Evolutionary conservation across 2,888 invertebrate species (phyloP).

Genomic region (Aleiodes alternator): DNA sequence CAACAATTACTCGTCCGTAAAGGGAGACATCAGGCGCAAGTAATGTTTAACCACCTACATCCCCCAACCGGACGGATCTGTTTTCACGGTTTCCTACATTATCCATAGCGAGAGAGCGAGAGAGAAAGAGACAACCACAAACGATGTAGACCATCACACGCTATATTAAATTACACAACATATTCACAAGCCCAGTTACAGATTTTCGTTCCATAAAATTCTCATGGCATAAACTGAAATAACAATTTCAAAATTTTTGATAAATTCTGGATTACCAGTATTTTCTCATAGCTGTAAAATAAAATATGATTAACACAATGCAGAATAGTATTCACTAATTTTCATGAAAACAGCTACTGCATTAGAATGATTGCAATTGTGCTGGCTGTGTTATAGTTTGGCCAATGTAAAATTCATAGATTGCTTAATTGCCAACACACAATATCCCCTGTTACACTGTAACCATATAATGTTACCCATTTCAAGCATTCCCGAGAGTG

Average conservation of each 20-base stretch:
- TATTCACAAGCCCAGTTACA: constrained; percentile 45
- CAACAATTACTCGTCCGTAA: constrained; percentile 37
- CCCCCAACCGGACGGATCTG: constrained; percentile 50
- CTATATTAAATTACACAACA: constrained; percentile 55
- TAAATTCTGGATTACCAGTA: background rate
- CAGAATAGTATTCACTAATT: constrained; percentile 8
- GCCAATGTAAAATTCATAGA: constrained; percentile 55
- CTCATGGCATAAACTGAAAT: background rate
- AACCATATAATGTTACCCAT: constrained; percentile 12
- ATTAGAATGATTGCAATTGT: constrained; percentile 46
- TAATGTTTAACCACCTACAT: constrained; percentile 51
- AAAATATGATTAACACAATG: background rate
- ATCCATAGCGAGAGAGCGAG: constrained; percentile 33
- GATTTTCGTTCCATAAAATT: constrained; percentile 15
- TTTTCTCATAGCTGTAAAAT: background rate
- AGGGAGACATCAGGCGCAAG: constrained; percentile 47
- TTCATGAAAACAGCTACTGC: constrained; percentile 41
- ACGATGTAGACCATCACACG: constrained; percentile 56
- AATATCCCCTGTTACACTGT: constrained; percentile 22
- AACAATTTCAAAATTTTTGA: constrained; percentile 4
- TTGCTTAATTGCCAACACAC: constrained; percentile 48
- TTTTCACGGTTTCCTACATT: constrained; percentile 54
- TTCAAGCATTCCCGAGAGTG: constrained; percentile 38
- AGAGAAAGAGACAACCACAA: constrained; percentile 39
- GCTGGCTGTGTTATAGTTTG: constrained; percentile 49